Conservation (phyloP, 2,113 vertebrate genomes). For the Kryptolebias marmoratus region DNA sequence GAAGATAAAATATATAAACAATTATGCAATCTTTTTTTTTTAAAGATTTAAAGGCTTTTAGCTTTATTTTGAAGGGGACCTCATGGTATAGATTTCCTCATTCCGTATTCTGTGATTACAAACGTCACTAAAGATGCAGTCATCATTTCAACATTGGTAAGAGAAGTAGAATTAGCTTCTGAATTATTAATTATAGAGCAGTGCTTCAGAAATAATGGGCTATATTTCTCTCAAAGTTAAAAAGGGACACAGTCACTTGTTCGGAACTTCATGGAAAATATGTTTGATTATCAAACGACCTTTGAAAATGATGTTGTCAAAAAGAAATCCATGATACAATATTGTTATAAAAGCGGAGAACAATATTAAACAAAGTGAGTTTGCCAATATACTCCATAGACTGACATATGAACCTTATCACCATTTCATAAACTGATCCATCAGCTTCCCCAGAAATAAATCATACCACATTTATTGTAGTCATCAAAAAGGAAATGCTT, state of each 20-base stretch:
- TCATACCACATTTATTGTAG: slow-evolving; percentile 3
- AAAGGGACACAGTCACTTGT: not conserved
- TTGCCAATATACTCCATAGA: not conserved
- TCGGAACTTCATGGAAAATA: not conserved
- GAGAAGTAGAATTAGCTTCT: not conserved
- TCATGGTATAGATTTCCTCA: not conserved
- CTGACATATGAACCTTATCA: not conserved
- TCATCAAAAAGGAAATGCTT: not conserved
- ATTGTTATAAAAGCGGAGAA: not conserved
- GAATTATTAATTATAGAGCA: not conserved
- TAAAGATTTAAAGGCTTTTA: not conserved
- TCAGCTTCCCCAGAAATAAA: not conserved
- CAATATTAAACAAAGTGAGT: not conserved
- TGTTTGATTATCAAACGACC: not conserved
- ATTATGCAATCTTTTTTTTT: not conserved
- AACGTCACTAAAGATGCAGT: not conserved
- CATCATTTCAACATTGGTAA: not conserved
- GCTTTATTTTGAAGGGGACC: not conserved
- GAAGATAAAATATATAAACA: not conserved
- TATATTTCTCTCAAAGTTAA: not conserved
- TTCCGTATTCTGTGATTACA: not conserved
- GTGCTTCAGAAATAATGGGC: not conserved
- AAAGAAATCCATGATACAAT: not conserved
- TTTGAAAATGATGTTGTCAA: not conserved
- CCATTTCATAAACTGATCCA: not conserved